Conservation (phyloP, 2,113 vertebrate genomes). For the Pelecanoides urinatrix region DNA sequence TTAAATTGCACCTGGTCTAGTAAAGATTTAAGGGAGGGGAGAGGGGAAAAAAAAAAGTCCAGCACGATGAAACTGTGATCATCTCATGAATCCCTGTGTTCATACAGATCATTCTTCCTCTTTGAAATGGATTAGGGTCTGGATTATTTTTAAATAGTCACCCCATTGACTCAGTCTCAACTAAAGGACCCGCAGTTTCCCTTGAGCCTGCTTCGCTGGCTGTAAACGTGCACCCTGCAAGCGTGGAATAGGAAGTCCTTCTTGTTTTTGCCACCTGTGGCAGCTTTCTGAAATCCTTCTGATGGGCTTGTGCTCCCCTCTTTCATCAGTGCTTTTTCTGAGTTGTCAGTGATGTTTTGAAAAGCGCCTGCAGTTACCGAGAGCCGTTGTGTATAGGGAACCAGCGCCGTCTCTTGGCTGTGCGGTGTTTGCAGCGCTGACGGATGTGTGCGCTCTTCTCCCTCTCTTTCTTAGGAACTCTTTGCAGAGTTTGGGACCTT, state of each 20-base stretch:
- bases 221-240: too few relatives aligned
- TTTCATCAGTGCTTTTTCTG: accelerated
- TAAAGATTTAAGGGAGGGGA: neutral
- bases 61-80: neutral
- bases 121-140: neutral
- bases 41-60: neutral
- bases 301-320: neutral
- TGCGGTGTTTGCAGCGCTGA: accelerated
- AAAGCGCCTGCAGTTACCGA: accelerated
- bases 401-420: accelerated
- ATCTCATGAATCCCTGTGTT: neutral
- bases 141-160: neutral
- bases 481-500: conserved; percentile 96
- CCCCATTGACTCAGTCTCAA: neutral
- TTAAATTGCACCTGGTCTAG: neutral
- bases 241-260: accelerated
- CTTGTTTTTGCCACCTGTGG: neutral
- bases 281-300: too few relatives aligned
- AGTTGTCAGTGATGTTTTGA: neutral
- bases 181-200: neutral
- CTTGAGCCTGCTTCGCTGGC: neutral
- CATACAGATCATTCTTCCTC: neutral
- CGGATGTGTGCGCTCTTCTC: accelerated
- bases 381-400: accelerated
- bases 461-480: conserved; percentile 79